Evolutionary conservation across 2,113 vertebrate species (phyloP).

Genomic region (Acanthisitta chloris): DNA sequence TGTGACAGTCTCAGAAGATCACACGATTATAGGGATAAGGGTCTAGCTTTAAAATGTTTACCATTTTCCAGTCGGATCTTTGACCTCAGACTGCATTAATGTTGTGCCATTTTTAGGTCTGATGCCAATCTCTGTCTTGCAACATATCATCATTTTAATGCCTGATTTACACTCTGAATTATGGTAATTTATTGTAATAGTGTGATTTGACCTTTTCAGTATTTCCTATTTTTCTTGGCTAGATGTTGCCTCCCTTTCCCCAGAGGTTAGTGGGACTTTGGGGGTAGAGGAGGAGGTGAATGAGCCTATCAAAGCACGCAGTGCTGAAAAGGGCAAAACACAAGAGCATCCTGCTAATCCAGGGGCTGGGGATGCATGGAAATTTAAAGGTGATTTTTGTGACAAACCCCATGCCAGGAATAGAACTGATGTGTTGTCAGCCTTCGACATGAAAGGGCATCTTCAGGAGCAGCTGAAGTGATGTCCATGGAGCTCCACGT

Average conservation of each 20-base stretch:
- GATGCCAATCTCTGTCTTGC: conserved; percentile 61
- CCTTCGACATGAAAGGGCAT: background rate
- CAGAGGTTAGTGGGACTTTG: conserved; percentile 18
- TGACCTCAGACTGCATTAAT: conserved; percentile 60
- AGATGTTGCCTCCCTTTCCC: conserved; percentile 58
- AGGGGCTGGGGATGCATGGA: background rate
- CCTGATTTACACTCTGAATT: conserved; percentile 61
- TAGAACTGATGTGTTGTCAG: background rate
- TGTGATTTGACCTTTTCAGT: conserved; percentile 70
- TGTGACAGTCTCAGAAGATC: conserved; percentile 11
- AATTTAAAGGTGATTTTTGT: background rate
- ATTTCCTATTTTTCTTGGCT: conserved; percentile 74
- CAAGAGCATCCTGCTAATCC: conserved; percentile 57
- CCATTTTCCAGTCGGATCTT: conserved; percentile 57
- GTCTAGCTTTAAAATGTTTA: conserved; percentile 54
- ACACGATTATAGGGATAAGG: conserved; percentile 39
- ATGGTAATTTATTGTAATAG: conserved; percentile 80
- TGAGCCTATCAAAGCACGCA: conserved; percentile 39
- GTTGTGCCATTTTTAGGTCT: conserved; percentile 57
- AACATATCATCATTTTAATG: conserved; percentile 69
- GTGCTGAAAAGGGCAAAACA: conserved; percentile 68
- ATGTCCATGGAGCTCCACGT: fast-evolving
- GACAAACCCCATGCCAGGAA: background rate
- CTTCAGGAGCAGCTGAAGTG: background rate
- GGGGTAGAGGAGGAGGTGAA: background rate